Conservation (phyloP, 2,797 vertebrate genomes). For the Diglossa cyanea region DNA sequence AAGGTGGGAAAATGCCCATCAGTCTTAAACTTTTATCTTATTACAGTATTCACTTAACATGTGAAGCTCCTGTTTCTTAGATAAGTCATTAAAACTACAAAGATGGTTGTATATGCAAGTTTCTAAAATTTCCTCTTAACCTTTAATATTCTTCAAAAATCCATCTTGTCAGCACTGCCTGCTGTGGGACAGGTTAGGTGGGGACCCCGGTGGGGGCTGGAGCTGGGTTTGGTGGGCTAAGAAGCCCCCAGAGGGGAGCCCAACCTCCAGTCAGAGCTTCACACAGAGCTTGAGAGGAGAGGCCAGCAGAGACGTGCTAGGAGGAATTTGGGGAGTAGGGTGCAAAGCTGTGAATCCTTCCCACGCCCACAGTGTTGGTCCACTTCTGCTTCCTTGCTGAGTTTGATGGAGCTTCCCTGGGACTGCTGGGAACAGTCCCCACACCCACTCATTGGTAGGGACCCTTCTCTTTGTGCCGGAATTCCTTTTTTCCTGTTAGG, state of each 20-base stretch:
- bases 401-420: neutral
- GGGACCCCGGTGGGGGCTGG: neutral
- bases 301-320: neutral
- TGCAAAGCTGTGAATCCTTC: neutral
- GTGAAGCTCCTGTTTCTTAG: neutral
- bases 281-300: neutral
- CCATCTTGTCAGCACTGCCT: neutral
- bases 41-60: accelerated
- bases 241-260: accelerated
- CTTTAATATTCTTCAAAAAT: neutral
- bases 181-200: neutral
- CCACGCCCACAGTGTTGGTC: accelerated
- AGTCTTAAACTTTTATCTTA: neutral
- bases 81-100: neutral
- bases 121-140: neutral
- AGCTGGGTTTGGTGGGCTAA: neutral
- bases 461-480: no score
- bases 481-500: no score
- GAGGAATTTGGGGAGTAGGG: accelerated
- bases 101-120: no score
- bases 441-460: neutral
- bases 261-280: neutral
- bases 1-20: neutral
- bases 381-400: neutral
- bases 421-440: neutral